Base-by-base conservation (phyloP, 2,888 invertebrate species). In the Clostera curtula region DNA sequence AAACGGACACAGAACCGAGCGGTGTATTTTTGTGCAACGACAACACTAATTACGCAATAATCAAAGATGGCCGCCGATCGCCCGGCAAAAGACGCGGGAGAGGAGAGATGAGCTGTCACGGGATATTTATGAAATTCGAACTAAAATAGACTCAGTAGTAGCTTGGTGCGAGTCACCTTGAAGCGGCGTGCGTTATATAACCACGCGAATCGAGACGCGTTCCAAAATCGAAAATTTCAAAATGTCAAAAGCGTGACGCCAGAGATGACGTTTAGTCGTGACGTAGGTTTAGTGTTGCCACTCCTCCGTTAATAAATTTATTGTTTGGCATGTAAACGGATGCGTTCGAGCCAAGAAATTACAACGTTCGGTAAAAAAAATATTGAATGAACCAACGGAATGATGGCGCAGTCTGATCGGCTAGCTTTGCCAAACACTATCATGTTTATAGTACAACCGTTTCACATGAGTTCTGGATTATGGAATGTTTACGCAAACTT, bases 291-390 rank as follows among this genome's bases (percentile, higher is more conserved):
- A 65, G 74, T 74, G 72, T 71, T 71, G 80, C 75, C 82, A 80
- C 82, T 80, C 82, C 82, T 76, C 75, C 79, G 69, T 67, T 74
- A 82, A 83, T 82, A 80, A 82, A 82, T 83, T 82, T 83, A 83
- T 82, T 80, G 83, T 83, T 82, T 83, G 83, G 83, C 83, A 80
- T 82, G 82, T 80, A 80, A 77, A 79, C 83, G 77, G 79, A 80
- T 76, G 80, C 75, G 80, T 82, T 79, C 68, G 80, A 77, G 82
- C 83, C 80, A 83, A 80, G 80, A 83, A 83, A 82, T 79, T 79
- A 79, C 79, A 74, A 66, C 62, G 77, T 80, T 80, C 73, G 73
- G 74, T 64, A 74, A 76, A 77, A 79, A 82, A 80, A 77, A 76
- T 79, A 80, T 82, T 84, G 83, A 83, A 83, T 82, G 80, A 82